A percentile compares a stretch with the other conserved stretches of the same genome.
phyloP scores from a whole-genome alignment of 2,113 vertebrate species.

The Cygnus buccinator region DNA sequence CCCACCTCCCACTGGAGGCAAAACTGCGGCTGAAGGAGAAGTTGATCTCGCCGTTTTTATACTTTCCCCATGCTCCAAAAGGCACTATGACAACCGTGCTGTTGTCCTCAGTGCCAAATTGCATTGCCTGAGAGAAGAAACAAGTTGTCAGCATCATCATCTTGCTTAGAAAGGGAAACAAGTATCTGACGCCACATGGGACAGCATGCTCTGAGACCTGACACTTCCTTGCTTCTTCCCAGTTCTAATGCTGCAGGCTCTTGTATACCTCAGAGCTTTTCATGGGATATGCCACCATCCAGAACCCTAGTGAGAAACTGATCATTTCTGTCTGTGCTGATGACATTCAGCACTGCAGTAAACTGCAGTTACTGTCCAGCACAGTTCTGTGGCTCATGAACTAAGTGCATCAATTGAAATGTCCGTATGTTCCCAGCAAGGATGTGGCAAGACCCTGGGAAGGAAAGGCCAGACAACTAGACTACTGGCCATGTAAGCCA shows the following conservation, averaged over 20 bases:
- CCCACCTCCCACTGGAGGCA: conserved; percentile 94
- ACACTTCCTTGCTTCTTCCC: not conserved
- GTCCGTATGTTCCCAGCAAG: not conserved
- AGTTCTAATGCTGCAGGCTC: not conserved
- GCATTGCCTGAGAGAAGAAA: conserved; percentile 81
- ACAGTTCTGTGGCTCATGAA: not conserved
- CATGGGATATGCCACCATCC: not conserved
- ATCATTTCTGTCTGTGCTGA: not conserved
- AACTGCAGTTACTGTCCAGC: not conserved
- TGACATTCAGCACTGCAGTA: not conserved
- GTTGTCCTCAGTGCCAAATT: conserved; percentile 95
- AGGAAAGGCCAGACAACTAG: not conserved
- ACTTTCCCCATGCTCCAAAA: conserved; percentile 96
- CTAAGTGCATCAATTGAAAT: not conserved
- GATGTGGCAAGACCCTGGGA: not conserved
- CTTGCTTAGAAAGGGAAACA: not conserved
- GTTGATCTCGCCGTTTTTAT: conserved; percentile 84
- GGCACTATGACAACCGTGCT: conserved; percentile 93
- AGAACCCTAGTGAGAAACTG: not conserved
- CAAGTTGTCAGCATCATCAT: not conserved
- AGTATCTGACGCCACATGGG: not conserved
- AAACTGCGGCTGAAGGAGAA: conserved; percentile 97
- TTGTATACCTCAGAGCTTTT: not conserved
- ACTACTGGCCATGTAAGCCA: not conserved
- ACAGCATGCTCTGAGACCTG: accelerated